A percentile compares a stretch with the other conserved stretches of the same genome.
phyloP scores from a whole-genome alignment of 2,113 vertebrate genomes.

The Semicossyphus pulcher region DNA sequence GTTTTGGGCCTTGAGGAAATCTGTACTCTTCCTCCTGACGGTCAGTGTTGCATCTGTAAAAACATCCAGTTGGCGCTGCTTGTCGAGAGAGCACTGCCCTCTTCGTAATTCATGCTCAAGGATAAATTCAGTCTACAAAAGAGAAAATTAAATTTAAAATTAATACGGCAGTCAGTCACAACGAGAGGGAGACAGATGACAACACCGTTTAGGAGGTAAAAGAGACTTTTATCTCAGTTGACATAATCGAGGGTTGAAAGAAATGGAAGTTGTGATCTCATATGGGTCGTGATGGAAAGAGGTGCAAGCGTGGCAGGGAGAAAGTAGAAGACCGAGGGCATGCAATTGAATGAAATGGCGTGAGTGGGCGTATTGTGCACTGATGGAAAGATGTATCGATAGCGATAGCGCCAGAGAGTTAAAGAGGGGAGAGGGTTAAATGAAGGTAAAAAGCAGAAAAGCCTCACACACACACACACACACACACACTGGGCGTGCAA shows the following conservation, averaged over 20 bases:
- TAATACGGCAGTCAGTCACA: not conserved
- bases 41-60: not conserved
- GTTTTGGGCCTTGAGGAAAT: not conserved
- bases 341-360: conserved; percentile 8
- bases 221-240: not conserved
- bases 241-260: not conserved
- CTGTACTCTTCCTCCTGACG: not conserved
- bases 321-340: conserved; percentile 3
- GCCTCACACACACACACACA: conserved; percentile 41
- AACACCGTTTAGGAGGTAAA: not conserved
- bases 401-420: conserved; percentile 24
- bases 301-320: not conserved
- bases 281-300: not conserved
- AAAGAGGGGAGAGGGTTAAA: conserved; percentile 47
- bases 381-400: conserved; percentile 28
- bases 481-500: conserved; percentile 30
- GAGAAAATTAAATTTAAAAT: not conserved
- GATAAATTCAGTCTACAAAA: not conserved
- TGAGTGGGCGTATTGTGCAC: not conserved
- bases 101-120: not conserved
- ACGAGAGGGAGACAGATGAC: not conserved
- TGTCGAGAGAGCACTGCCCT: not conserved
- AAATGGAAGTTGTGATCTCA: not conserved
- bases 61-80: not conserved
- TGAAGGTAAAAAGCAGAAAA: conserved; percentile 42